Base-by-base conservation (phyloP, 2,888 invertebrate genomes). In the Micoletzkya japonica region DNA sequence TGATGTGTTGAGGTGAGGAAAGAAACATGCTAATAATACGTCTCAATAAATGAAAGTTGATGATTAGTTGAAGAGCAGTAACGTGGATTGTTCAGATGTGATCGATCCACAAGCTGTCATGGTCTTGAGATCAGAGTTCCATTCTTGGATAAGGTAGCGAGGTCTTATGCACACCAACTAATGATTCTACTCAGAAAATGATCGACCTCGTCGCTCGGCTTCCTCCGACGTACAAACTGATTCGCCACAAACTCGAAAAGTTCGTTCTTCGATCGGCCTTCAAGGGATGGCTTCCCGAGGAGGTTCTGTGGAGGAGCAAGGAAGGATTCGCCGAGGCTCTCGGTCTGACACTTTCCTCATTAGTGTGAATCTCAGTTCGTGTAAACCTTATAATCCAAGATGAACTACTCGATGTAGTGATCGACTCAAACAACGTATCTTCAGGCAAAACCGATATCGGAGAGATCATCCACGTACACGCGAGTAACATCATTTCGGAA, bases 61-160 rank as follows among this genome's bases (percentile, higher is more conserved):
- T 44, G 49, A 44, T 44, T 17, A 17, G 49, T 17, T n/a, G n/a
- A n/a, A n/a, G n/a, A n/a, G n/a, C n/a, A n/a, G n/a, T n/a, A n/a
- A n/a, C n/a, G n/a, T n/a, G n/a, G n/a, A n/a, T 44, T 61, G 1
- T 64, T 7, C 58, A 68, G 78, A 50, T 81, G 77, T 63, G 81
- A 81, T 60, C 70, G 81, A 6, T 75, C 80, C 20, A 85, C 85
- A 1, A 81, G 82, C 24, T 85, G 84, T 63, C 85, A 85, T 64
- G 85, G 85, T 2, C 73, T 85, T 4, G 85, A 85, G 70, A 85
- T 85, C 44, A 76, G 85, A 17, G 85, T 85, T 1, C 85, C 85
- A 7, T 85, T 85, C 76, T 70, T 85, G 20, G 85, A 85, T 71
- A 85, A 85, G 70, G 39, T 49, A 70, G 75, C 17, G 36, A n/a